These are phyloP conservation scores for Pseudococcus jackbeardsleyi DNA, from an alignment of 2,888 invertebrate species.

Conservation along the genomic window DNA sequence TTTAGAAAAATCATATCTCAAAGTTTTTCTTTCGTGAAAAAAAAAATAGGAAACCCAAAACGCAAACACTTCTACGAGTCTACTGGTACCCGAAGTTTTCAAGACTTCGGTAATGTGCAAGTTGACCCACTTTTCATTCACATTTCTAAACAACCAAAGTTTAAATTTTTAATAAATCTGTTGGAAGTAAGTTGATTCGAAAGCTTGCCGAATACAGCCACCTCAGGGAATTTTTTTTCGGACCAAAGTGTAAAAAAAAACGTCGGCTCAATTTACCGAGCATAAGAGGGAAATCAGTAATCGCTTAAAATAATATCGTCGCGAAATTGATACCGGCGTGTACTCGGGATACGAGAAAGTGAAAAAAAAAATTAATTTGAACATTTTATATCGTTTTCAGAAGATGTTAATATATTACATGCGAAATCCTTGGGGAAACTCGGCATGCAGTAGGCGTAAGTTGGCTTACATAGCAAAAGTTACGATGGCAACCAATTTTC, in stretches of 20 bases:
- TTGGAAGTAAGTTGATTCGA: constrained; percentile 2
- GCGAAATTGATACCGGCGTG: neutral
- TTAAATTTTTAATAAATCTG: constrained; percentile 54
- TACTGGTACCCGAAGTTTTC: neutral
- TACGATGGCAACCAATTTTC: constrained; percentile 21
- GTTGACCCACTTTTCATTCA: constrained; percentile 49
- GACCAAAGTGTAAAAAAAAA: neutral
- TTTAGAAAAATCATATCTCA: too few relatives aligned
- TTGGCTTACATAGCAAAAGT: constrained; percentile 27
- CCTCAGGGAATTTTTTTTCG: neutral
- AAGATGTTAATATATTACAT: constrained; percentile 33
- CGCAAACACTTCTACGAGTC: neutral
- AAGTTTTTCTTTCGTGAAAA: neutral
- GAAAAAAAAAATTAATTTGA: constrained; percentile 45
- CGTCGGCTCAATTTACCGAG: neutral
- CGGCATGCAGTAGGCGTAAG: constrained; percentile 42
- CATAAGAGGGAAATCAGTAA: neutral
- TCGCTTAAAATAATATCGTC: constrained; percentile 12
- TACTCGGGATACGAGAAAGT: neutral
- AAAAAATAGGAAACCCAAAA: neutral
- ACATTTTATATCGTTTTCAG: constrained; percentile 36
- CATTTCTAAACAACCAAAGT: constrained; percentile 1
- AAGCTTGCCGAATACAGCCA: neutral
- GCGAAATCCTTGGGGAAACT: constrained; percentile 26
- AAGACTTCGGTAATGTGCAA: constrained; percentile 1